Percentiles rank a stretch among this genome's conserved stretches.
Evolutionary conservation across 2,797 vertebrate genomes (phyloP).

Genomic region (Gymnothorax javanicus): DNA sequence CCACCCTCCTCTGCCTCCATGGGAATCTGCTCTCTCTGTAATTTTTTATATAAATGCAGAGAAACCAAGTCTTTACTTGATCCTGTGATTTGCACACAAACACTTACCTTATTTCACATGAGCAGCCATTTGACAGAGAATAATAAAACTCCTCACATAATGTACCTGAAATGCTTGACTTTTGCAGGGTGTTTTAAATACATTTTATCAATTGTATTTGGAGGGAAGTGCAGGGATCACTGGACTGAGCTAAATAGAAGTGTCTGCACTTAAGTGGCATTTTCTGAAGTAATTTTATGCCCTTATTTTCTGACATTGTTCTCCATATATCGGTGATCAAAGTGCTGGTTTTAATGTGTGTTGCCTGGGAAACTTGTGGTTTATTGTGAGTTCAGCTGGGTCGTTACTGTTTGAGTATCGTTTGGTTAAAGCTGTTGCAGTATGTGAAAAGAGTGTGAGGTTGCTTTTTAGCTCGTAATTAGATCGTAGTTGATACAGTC

Average conservation of each 20-base stretch:
- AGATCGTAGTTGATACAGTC: neutral
- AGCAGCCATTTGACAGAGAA: slow-evolving; percentile 19
- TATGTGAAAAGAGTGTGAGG: neutral
- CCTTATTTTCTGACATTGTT: slow-evolving; percentile 10
- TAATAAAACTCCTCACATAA: slow-evolving; percentile 24
- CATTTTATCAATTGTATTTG: slow-evolving; percentile 49
- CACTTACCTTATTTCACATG: slow-evolving; percentile 26
- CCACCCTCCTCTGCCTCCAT: slow-evolving; percentile 9
- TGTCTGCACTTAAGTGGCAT: no score
- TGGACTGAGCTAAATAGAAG: neutral
- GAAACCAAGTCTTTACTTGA: neutral
- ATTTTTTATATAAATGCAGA: neutral
- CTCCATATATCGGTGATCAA: neutral
- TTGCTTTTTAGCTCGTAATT: neutral
- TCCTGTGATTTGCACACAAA: slow-evolving; percentile 5
- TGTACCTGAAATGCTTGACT: slow-evolving; percentile 31
- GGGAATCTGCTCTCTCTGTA: neutral
- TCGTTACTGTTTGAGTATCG: neutral
- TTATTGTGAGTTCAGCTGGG: slow-evolving; percentile 10
- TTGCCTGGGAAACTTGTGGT: slow-evolving; percentile 29
- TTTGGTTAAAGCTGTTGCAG: neutral
- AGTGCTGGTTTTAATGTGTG: slow-evolving; percentile 38
- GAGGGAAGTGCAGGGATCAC: neutral
- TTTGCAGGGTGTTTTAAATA: slow-evolving; percentile 36
- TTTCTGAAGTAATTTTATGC: no score